A percentile compares a stretch with the other conserved stretches of the same genome.
Evolutionary conservation across 2,113 vertebrate species (phyloP).

Genomic region (Gobiocypris rarus): DNA sequence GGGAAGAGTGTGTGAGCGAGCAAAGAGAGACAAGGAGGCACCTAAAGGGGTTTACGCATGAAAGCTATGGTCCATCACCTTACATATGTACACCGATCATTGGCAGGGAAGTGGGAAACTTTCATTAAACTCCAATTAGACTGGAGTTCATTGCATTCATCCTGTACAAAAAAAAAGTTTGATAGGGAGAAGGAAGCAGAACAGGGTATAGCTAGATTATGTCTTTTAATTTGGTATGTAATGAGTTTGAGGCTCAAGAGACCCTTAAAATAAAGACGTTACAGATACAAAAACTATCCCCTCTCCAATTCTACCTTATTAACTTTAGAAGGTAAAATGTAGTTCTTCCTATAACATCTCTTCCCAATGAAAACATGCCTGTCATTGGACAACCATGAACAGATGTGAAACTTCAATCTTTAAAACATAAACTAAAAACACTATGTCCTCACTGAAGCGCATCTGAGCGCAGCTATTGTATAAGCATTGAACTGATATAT

Average conservation of each 20-base stretch:
- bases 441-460: neutral
- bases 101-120: slow-evolving; percentile 21
- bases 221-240: slow-evolving; percentile 58
- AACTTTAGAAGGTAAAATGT: slow-evolving; percentile 40
- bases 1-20: neutral
- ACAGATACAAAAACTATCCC: slow-evolving; percentile 36
- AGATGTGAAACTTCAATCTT: slow-evolving; percentile 19
- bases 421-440: neutral
- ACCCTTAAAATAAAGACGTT: slow-evolving; percentile 53
- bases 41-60: slow-evolving; percentile 21
- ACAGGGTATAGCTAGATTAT: slow-evolving; percentile 32
- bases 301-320: slow-evolving; percentile 45
- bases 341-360: slow-evolving; percentile 12
- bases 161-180: slow-evolving; percentile 20
- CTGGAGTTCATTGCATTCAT: slow-evolving; percentile 39
- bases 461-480: neutral
- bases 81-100: slow-evolving; percentile 52
- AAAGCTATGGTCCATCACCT: slow-evolving; percentile 50
- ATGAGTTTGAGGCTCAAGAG: slow-evolving; percentile 55
- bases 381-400: slow-evolving; percentile 46
- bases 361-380: slow-evolving; percentile 8
- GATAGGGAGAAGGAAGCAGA: slow-evolving; percentile 40
- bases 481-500: neutral
- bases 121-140: slow-evolving; percentile 56
- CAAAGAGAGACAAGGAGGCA: neutral